Conservation (phyloP, 2,888 invertebrate species). For the Ichneumoninae sp. region DNA sequence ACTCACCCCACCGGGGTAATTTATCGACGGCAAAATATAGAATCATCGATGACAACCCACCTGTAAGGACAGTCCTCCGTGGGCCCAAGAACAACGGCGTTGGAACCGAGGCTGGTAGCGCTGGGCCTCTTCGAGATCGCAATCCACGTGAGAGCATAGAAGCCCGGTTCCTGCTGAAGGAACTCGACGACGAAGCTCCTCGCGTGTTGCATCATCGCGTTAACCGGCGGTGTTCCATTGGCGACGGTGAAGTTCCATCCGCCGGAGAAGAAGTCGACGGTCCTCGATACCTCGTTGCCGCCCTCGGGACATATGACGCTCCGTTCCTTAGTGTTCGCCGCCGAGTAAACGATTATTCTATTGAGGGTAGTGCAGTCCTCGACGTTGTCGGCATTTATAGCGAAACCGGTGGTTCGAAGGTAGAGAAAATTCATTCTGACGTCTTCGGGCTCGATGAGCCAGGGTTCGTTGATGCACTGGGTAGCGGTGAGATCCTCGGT, state of each 20-base stretch:
- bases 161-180: conserved; percentile 90
- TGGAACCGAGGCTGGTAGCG: conserved; percentile 70
- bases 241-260: conserved; percentile 86
- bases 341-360: conserved; percentile 90
- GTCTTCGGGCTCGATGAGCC: conserved; percentile 92
- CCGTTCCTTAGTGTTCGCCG: conserved; percentile 87
- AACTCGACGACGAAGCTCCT: conserved; percentile 91
- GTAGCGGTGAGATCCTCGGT: conserved; percentile 80
- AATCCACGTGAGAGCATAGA: conserved; percentile 92
- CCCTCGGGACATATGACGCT: conserved; percentile 89
- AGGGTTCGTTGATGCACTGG: conserved; percentile 90
- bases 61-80: conserved; percentile 89
- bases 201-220: conserved; percentile 85
- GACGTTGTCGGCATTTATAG: conserved; percentile 85
- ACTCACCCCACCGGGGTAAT: too few species aligned
- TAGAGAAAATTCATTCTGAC: conserved; percentile 89
- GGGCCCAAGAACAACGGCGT: conserved; percentile 76
- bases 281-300: conserved; percentile 75
- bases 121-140: conserved; percentile 90
- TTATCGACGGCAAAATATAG: background rate
- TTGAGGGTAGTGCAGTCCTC: conserved; percentile 89
- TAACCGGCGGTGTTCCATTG: conserved; percentile 65
- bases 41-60: conserved; percentile 83
- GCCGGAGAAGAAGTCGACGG: conserved; percentile 90
- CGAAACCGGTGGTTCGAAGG: conserved; percentile 89